Evolutionary conservation across 1,140 invertebrate genomes (phyloP), one percentile per base, ranked within the genome.

Genomic region (Drosophila simulans): DNA sequence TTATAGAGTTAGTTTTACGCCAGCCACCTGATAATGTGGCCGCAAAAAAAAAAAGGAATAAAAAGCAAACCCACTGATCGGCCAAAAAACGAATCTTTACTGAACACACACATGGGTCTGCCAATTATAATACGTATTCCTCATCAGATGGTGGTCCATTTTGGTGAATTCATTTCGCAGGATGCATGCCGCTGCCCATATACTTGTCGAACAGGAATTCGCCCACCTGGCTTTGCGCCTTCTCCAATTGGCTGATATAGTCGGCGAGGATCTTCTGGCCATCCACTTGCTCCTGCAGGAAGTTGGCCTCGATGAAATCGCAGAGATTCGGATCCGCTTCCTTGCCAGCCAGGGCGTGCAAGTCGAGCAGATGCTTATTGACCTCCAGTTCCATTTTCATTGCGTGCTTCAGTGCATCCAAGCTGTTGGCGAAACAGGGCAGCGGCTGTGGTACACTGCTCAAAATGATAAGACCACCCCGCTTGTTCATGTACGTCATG

Each of bases 401-500:
- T 15, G 97, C 96, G n/a, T 94, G 93, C 43, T 92, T 83, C 93
- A 97, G 95, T 0, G 96, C 96, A 10, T 96, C 95, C 76, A 95
- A 91, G 0, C 94, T 94, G 39, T 93, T 94, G 0, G 93, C 93
- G 95, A 96, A 97, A 43, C 95, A 93, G 55, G 93, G 92, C 48
- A 93, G 91, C 10, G 96, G 96, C 48, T 94, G 93, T 62, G 94
- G 91, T 20, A 96, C 94, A 34, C 91, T 91, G 22, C 76, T 86
- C 8, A 95, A 86, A 27, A 92, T 66, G 34, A 97, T 94, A 11
- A 93, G 92, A 1, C 97, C 97, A 5, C 97, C 97, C 27, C 97
- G 93, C 81, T 95, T 95, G 91, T 97, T 97, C 92, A 96, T 94
- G 90, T 97, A 98, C 49, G 94, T 94, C 94, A 98, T 95, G 4